Conservation (phyloP, 1,140 invertebrate genomes). For the Sminthurides bifidus region DNA sequence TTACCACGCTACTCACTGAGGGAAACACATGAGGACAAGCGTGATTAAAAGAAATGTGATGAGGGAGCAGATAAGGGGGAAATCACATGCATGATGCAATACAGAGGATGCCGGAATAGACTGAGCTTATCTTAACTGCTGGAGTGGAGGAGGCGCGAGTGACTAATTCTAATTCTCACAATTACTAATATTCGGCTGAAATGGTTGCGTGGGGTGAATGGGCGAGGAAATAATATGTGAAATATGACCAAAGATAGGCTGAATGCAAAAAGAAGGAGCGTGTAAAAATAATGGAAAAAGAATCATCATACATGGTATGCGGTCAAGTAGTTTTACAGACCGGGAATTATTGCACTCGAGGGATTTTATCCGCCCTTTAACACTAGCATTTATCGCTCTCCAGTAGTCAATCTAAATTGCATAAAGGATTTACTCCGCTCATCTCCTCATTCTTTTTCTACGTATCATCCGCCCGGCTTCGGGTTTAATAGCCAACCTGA, state of each 20-base stretch:
- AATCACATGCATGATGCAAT: too few species aligned
- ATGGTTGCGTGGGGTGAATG: neutral
- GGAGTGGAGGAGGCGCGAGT: too few species aligned
- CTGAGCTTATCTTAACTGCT: too few species aligned
- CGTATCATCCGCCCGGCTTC: too few species aligned
- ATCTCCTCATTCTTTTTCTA: neutral
- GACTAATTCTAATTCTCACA: too few species aligned
- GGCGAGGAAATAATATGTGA: neutral
- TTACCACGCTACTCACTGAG: too few species aligned
- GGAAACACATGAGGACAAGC: too few species aligned
- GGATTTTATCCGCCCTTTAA: conserved; percentile 23
- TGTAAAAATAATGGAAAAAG: neutral
- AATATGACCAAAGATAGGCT: neutral
- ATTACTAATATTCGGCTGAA: too few species aligned
- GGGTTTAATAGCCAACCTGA: too few species aligned
- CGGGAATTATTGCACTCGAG: conserved; percentile 22
- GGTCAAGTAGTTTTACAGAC: conserved; percentile 10
- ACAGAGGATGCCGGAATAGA: too few species aligned
- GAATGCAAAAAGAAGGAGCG: conserved; percentile 3
- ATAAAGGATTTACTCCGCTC: conserved; percentile 22
- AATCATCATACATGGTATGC: conserved; percentile 10
- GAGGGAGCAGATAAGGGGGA: too few species aligned
- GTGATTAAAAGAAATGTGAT: too few species aligned
- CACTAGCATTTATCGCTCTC: conserved; percentile 24
- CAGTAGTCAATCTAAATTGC: conserved; percentile 26